A percentile compares a stretch with the other conserved stretches of the same genome.
Conservation (phyloP, 1,140 invertebrate genomes). For the Macrotrachela quadricornifera region DNA sequence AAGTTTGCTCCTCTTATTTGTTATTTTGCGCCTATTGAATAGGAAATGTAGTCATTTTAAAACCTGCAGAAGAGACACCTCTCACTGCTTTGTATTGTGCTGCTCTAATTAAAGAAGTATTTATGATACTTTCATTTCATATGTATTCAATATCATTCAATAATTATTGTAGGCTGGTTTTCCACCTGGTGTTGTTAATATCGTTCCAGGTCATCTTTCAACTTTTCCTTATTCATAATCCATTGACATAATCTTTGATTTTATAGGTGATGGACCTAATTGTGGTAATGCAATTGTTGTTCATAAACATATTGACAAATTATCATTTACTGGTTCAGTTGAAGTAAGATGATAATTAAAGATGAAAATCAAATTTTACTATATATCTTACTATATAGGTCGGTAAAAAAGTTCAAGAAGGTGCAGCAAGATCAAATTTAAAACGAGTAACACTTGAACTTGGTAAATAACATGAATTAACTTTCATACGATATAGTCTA, state of each 20-base stretch:
- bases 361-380: no score
- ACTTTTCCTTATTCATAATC: no score
- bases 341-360: slow-evolving; percentile 27
- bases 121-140: no score
- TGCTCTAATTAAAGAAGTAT: slow-evolving; percentile 46
- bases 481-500: no score
- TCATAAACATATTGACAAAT: slow-evolving; percentile 25
- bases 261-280: slow-evolving; percentile 15
- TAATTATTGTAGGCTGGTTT: slow-evolving; percentile 14
- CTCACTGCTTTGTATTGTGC: slow-evolving; percentile 59
- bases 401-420: slow-evolving; percentile 50
- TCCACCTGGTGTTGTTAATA: slow-evolving; percentile 15
- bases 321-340: slow-evolving; percentile 73
- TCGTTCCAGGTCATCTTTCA: slow-evolving; percentile 5
- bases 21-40: no score
- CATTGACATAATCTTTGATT: no score
- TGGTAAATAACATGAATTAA: slow-evolving; percentile 16
- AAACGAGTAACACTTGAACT: slow-evolving; percentile 67
- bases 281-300: slow-evolving; percentile 18
- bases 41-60: slow-evolving; percentile 62
- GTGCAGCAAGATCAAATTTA: slow-evolving; percentile 50
- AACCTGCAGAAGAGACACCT: slow-evolving; percentile 81
- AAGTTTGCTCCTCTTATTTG: no score
- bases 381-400: slow-evolving; percentile 9
- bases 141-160: no score